Conservation (phyloP, 2,888 invertebrate genomes). For the Thelaira solivaga region DNA sequence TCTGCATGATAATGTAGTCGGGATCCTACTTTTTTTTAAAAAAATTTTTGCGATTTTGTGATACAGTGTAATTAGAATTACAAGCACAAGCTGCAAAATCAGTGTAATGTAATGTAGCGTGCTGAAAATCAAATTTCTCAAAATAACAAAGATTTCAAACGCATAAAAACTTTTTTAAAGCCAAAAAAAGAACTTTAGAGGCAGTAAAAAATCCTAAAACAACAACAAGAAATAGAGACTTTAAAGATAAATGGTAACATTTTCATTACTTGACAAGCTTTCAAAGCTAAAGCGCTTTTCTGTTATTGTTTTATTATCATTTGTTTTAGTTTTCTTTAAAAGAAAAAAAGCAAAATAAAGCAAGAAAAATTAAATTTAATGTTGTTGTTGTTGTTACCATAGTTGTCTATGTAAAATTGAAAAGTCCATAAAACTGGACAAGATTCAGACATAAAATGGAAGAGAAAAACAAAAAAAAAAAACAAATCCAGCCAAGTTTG, state of each 20-base stretch:
- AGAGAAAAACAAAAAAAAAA: not conserved
- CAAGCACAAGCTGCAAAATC: too few species aligned
- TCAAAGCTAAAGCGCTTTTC: conserved; percentile 54
- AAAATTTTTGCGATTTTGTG: too few species aligned
- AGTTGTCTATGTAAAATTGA: conserved; percentile 3
- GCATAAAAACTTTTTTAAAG: not conserved
- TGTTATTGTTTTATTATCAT: not conserved
- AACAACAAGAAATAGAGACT: not conserved
- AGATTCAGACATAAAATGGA: conserved; percentile 6
- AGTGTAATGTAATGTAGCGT: not conserved
- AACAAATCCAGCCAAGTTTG: conserved; percentile 16
- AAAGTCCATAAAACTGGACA: conserved; percentile 19
- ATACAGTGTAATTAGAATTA: too few species aligned
- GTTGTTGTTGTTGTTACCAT: conserved; percentile 1
- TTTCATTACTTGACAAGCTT: conserved; percentile 70
- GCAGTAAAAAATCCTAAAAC: not conserved
- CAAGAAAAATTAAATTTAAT: too few species aligned
- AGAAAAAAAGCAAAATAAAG: not conserved
- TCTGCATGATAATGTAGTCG: too few species aligned
- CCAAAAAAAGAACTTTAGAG: not conserved
- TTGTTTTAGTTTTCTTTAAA: not conserved
- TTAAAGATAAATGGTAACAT: conserved; percentile 71
- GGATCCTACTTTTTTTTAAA: too few species aligned
- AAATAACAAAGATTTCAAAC: not conserved
- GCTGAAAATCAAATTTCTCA: not conserved